These are phyloP conservation scores for Fulmarus glacialis DNA, from an alignment of 2,113 vertebrate species.

Conservation along the genomic window DNA sequence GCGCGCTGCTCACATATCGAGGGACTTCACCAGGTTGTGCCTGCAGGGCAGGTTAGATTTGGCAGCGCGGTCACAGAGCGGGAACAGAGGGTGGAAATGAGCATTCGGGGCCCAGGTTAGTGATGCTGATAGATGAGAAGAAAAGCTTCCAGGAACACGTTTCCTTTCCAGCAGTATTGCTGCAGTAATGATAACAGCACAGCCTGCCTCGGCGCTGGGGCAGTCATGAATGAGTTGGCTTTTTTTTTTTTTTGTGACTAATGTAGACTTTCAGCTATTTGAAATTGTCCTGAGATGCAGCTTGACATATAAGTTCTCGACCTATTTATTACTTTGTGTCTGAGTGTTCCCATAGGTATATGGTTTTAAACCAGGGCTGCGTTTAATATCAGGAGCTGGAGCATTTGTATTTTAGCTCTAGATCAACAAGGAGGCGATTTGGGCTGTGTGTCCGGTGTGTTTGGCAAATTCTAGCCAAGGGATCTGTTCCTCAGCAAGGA, in stretches of 20 bases:
- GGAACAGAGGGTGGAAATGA: neutral
- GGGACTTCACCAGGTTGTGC: neutral
- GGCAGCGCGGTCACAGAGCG: neutral
- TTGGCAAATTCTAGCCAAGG: neutral
- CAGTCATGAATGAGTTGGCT: slow-evolving; percentile 31
- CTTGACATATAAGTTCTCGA: neutral
- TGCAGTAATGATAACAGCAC: neutral
- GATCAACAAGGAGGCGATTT: neutral
- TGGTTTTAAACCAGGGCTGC: neutral
- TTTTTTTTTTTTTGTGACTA: slow-evolving; percentile 11
- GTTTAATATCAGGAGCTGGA: neutral
- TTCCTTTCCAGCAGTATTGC: neutral
- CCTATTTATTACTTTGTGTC: slow-evolving; percentile 22
- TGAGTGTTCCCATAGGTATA: neutral
- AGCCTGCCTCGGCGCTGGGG: neutral
- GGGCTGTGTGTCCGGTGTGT: neutral
- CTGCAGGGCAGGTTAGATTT: neutral
- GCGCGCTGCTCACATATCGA: rapidly evolving
- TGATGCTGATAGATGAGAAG: neutral
- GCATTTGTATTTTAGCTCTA: neutral
- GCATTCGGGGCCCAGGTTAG: neutral
- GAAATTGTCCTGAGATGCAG: slow-evolving; percentile 31
- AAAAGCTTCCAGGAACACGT: neutral
- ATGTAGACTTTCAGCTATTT: slow-evolving; percentile 37
- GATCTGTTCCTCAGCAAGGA: neutral